Conservation (phyloP, 2,113 vertebrate genomes). For the Bubo bubo region DNA sequence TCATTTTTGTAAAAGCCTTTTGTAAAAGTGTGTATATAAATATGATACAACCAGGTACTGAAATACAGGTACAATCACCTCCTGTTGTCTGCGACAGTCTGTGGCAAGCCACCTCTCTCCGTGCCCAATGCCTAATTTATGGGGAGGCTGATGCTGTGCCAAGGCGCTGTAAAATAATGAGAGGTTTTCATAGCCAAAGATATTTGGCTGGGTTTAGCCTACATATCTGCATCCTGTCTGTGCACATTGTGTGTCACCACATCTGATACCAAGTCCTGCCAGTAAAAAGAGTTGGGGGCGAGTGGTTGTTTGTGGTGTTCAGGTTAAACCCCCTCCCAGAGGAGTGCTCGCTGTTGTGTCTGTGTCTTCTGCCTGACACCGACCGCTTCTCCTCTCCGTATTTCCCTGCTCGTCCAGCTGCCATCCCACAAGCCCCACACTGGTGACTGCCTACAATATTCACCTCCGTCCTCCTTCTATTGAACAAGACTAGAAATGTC, state of each 20-base stretch:
- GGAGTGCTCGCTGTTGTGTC: not conserved
- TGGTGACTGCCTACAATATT: not conserved
- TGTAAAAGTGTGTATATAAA: not conserved
- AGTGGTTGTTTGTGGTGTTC: not conserved
- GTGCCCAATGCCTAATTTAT: not conserved
- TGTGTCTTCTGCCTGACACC: not conserved
- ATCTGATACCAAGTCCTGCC: not conserved
- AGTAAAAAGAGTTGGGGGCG: accelerated
- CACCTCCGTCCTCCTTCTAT: not conserved
- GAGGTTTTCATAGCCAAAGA: not conserved
- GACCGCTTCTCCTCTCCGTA: not conserved
- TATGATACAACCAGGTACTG: not conserved
- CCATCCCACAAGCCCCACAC: not conserved
- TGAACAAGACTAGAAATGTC: not conserved
- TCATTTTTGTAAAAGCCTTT: not conserved
- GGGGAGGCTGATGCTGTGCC: not conserved
- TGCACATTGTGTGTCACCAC: accelerated
- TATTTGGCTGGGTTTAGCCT: not conserved
- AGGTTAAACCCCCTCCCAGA: not conserved
- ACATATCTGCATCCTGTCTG: not conserved
- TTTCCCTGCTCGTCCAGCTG: not conserved
- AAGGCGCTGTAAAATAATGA: not conserved
- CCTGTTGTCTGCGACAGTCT: not conserved
- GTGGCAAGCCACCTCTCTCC: not conserved
- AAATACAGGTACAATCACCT: not conserved